Conservation (phyloP, 2,888 invertebrate genomes). For the Epinotia brunnichana region DNA sequence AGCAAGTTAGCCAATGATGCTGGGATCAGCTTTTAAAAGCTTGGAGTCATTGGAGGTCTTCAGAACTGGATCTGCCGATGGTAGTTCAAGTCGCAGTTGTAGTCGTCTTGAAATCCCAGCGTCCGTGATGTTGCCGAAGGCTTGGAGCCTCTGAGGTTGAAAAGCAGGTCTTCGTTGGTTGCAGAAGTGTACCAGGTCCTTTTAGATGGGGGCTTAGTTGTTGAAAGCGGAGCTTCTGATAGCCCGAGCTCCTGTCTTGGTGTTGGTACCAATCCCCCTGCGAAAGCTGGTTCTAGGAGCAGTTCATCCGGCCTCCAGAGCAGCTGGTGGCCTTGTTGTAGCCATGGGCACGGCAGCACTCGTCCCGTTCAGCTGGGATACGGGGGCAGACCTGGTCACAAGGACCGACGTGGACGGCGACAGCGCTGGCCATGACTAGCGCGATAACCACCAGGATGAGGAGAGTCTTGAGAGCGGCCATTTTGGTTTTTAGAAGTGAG, state of each 20-base stretch:
- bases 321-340: background rate
- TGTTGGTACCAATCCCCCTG: background rate
- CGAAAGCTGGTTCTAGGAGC: background rate
- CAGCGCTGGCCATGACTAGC: slow-evolving; percentile 4
- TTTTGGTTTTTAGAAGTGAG: background rate
- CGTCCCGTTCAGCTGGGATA: background rate
- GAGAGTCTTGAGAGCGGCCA: slow-evolving; percentile 25
- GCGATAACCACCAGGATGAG: slow-evolving; percentile 10
- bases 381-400: slow-evolving; percentile 19
- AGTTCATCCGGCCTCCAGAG: background rate
- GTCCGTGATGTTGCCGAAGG: background rate
- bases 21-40: too few relatives aligned
- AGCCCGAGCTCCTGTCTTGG: too few relatives aligned
- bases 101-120: too few relatives aligned
- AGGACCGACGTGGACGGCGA: background rate
- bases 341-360: slow-evolving; percentile 19
- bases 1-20: too few relatives aligned
- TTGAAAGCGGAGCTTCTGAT: background rate
- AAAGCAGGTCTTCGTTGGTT: background rate
- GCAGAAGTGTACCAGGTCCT: background rate
- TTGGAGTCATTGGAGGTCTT: too few relatives aligned
- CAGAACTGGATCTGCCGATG: too few relatives aligned
- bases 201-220: background rate
- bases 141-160: background rate
- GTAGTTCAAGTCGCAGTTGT: too few relatives aligned